Evolutionary conservation across 2,797 vertebrate genomes (phyloP).

Genomic region (Cirrhinus molitorella): DNA sequence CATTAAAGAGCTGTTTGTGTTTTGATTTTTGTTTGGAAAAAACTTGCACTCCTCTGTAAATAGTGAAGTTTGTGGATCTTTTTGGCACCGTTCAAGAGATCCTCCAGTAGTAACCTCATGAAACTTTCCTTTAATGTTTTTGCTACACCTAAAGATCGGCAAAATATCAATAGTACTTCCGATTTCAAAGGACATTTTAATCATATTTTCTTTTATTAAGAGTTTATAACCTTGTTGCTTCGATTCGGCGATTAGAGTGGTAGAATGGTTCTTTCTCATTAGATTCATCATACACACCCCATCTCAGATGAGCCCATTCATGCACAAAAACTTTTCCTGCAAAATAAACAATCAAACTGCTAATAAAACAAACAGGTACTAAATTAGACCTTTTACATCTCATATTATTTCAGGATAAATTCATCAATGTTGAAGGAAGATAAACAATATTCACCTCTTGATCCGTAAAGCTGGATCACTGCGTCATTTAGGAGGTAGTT

Average conservation of each 20-base stretch:
- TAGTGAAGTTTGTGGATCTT: slow-evolving; percentile 64
- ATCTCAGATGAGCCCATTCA: slow-evolving; percentile 76
- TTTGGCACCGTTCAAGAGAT: slow-evolving; percentile 60
- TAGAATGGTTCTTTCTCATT: slow-evolving; percentile 69
- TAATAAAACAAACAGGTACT: neutral
- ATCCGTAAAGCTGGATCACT: slow-evolving; percentile 66
- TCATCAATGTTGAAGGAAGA: neutral
- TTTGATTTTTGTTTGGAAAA: slow-evolving; percentile 68
- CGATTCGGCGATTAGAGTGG: slow-evolving; percentile 54
- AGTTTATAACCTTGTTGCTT: slow-evolving; percentile 70
- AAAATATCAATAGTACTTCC: neutral
- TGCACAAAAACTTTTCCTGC: slow-evolving; percentile 74
- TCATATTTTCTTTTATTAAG: neutral
- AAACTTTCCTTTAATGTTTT: slow-evolving; percentile 61
- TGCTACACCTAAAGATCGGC: slow-evolving; percentile 70
- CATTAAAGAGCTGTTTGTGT: slow-evolving; percentile 73
- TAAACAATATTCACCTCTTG: slow-evolving; percentile 64
- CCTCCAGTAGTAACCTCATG: slow-evolving; percentile 65
- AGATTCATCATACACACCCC: slow-evolving; percentile 79
- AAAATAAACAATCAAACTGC: neutral
- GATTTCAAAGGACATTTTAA: neutral
- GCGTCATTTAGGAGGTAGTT: slow-evolving; percentile 69
- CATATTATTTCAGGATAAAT: neutral
- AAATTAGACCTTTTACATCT: neutral
- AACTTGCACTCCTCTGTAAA: slow-evolving; percentile 71